Base-by-base conservation (phyloP, 2,113 vertebrate genomes). In the Hyla sarda region DNA sequence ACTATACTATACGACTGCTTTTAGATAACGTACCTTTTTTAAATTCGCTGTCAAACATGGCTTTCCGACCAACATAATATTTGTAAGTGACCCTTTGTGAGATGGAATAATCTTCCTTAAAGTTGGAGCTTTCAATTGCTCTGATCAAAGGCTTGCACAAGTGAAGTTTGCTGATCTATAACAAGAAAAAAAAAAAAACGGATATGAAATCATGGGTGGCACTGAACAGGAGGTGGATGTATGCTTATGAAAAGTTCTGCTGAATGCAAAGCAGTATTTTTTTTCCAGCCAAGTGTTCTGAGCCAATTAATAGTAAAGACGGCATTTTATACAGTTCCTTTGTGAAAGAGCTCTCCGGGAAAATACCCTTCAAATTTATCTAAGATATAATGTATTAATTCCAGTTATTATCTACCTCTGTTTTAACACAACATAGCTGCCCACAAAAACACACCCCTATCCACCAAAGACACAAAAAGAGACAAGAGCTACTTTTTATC, bases 21-120 rank as follows among this genome's bases (percentile, higher is more conserved):
- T 4, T 13, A 11, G 14, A 6, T 54, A 21, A 60, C 41, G 67
- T 90, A 97, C 98, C 98, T 92, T 95, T 97, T 88, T 99, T 98
- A 89, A 97, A 99, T 94, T 99, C 97, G 2, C 97, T 99, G 91
- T 99, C 97, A 76, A 99, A 99, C 98, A 99, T 99, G 80, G 97
- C 97, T 87, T 99, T 99, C 73, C 97, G 96, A 30, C 98, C 98
- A 6, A 99, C 97, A 0, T 99, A 99, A 84, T 99, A 99, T 50
- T 95, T 96, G 91, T 97, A 99, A 0, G 98, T 99, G 75, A 99
- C 97, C 1, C 96, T 93, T 93, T 99, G 98, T 0, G 98, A 97
- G 0, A 95, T 97, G 6, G 95, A 97, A 25, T 98, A 99, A 6
- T 97, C 97, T 0, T 97, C 97, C 89, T 97, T 99, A 87, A 99